A percentile compares a stretch with the other conserved stretches of the same genome.
Conservation (phyloP, 2,888 invertebrate species). For the Ecdyonurus torrentis region DNA sequence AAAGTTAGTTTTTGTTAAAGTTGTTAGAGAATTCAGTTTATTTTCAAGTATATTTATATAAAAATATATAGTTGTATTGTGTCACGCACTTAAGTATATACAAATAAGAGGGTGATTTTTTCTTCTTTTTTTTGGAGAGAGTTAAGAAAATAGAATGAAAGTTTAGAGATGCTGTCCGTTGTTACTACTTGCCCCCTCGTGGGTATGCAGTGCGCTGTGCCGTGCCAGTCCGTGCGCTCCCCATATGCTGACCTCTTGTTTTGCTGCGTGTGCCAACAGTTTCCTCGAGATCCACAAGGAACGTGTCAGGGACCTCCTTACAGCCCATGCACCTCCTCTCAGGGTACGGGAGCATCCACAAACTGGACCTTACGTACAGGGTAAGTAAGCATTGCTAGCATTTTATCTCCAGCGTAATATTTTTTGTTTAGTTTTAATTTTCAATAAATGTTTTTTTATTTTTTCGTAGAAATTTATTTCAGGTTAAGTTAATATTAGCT, state of each 20-base stretch:
- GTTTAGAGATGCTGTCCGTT: no score
- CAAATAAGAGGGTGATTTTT: not conserved
- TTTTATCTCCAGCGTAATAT: no score
- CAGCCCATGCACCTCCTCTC: constrained; percentile 28
- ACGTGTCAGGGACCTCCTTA: constrained; percentile 52
- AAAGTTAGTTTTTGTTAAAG: not conserved
- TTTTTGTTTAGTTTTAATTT: constrained; percentile 17
- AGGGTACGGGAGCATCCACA: constrained; percentile 63
- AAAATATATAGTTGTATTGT: no score
- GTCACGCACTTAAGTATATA: not conserved
- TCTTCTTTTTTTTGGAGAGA: no score
- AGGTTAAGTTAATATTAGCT: no score
- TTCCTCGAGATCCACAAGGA: constrained; percentile 38
- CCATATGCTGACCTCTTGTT: not conserved
- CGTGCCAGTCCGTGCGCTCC: not conserved
- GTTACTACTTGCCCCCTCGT: not conserved
- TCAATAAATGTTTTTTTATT: constrained; percentile 3
- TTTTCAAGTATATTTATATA: not conserved
- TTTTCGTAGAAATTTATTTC: constrained; percentile 7
- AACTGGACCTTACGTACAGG: constrained; percentile 63
- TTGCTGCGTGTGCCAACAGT: not conserved
- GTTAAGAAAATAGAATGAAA: no score
- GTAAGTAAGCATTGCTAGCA: constrained; percentile 32
- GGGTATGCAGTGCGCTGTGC: not conserved
- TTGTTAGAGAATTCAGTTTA: not conserved